These are phyloP conservation scores for Leguminivora glycinivorella DNA, from an alignment of 1,140 invertebrate genomes.

Conservation along the genomic window DNA sequence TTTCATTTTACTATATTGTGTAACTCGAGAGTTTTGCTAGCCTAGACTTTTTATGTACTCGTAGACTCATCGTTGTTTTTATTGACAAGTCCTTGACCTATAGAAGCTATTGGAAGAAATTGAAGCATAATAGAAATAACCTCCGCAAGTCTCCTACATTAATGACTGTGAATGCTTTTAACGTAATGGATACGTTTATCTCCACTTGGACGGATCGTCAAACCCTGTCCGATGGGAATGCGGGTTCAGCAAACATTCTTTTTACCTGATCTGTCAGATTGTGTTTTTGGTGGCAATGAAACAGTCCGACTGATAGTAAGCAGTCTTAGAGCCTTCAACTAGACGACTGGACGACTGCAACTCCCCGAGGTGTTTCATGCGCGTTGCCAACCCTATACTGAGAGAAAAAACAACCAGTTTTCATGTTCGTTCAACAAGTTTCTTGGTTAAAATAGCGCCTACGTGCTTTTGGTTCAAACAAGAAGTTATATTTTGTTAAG, in stretches of 20 bases:
- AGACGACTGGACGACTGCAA: too few species aligned
- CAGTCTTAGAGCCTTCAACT: too few species aligned
- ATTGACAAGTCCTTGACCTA: conserved; percentile 12
- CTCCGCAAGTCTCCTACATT: conserved; percentile 13
- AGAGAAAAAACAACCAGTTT: too few species aligned
- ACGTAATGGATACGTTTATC: conserved; percentile 27
- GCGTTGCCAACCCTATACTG: too few species aligned
- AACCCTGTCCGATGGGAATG: conserved; percentile 9
- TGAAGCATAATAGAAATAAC: conserved; percentile 20
- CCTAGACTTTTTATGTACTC: conserved; percentile 9
- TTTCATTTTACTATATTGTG: conserved; percentile 22
- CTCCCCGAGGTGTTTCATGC: too few species aligned
- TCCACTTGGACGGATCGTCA: conserved; percentile 14
- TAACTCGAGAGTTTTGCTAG: neutral
- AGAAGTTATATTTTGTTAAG: too few species aligned
- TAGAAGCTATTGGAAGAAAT: conserved; percentile 19
- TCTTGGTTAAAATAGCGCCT: too few species aligned
- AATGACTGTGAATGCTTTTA: conserved; percentile 26
- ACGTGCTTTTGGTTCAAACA: too few species aligned
- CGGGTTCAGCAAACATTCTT: conserved; percentile 9
- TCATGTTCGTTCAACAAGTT: too few species aligned
- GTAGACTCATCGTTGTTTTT: conserved; percentile 2
- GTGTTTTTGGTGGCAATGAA: too few species aligned
- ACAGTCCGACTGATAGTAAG: too few species aligned
- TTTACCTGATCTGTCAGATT: conserved; percentile 3